Conservation (phyloP, 2,888 invertebrate genomes). For the Sphaeridia pumilis region DNA sequence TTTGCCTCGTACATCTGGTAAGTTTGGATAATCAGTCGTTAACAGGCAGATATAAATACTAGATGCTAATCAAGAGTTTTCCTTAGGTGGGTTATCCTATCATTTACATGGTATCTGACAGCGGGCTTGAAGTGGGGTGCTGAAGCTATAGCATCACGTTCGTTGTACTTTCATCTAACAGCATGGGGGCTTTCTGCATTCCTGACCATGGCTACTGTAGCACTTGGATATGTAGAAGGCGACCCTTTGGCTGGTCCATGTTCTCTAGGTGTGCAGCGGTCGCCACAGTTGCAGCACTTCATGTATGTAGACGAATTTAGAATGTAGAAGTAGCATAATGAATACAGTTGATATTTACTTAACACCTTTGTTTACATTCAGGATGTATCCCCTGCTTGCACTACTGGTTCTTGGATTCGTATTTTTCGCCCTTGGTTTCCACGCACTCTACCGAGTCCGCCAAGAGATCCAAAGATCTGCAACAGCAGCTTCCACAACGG, state of each 20-base stretch:
- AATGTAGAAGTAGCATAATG: slow-evolving; percentile 51
- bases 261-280: slow-evolving; percentile 15
- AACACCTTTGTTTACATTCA: slow-evolving; percentile 43
- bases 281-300: slow-evolving; percentile 30
- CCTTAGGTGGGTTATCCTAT: slow-evolving; percentile 85
- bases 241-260: slow-evolving; percentile 32
- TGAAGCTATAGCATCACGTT: slow-evolving; percentile 94
- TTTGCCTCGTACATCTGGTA: slow-evolving; percentile 41
- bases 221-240: slow-evolving; percentile 92
- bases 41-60: no score
- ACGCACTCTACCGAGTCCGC: slow-evolving; percentile 88
- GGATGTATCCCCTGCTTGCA: slow-evolving; percentile 79
- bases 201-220: slow-evolving; percentile 87
- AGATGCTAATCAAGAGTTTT: no score
- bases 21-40: no score
- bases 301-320: slow-evolving; percentile 21
- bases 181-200: slow-evolving; percentile 97
- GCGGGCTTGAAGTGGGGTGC: slow-evolving; percentile 96
- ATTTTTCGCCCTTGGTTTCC: slow-evolving; percentile 88
- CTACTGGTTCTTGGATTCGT: slow-evolving; percentile 83
- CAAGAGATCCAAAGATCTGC: slow-evolving; percentile 34
- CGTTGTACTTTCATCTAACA: slow-evolving; percentile 90
- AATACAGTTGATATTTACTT: no score
- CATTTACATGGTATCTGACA: slow-evolving; percentile 91
- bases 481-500: slow-evolving; percentile 27